These are phyloP conservation scores for Catotricha subobsoleta DNA, from an alignment of 2,888 invertebrate genomes.

Conservation along the genomic window DNA sequence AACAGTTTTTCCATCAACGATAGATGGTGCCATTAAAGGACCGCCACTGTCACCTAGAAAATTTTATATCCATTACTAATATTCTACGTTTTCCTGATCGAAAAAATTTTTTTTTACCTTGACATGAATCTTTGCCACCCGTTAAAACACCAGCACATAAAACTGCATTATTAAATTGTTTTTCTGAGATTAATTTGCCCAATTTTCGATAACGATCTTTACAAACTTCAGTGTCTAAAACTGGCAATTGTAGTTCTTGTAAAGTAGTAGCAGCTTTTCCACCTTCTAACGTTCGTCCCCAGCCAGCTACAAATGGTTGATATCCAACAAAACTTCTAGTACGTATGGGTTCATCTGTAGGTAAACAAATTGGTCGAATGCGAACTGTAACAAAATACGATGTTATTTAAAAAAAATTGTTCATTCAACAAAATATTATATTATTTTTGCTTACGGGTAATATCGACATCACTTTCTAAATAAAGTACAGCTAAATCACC, in stretches of 20 bases:
- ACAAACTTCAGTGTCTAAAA: conserved; percentile 44
- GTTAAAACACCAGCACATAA: conserved; percentile 24
- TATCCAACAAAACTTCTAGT: conserved; percentile 36
- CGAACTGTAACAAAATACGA: conserved; percentile 29
- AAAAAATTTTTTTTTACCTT: conserved; percentile 16
- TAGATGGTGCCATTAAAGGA: conserved; percentile 23
- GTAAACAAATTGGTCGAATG: conserved; percentile 61
- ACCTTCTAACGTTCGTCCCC: conserved; percentile 31
- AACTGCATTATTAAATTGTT: conserved; percentile 24
- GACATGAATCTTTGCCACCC: conserved; percentile 27
- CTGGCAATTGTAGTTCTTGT: conserved; percentile 51
- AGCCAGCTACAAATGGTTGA: conserved; percentile 54
- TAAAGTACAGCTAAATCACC: conserved; percentile 66
- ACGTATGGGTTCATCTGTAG: conserved; percentile 35
- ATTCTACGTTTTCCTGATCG: too few relatives aligned
- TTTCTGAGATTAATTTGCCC: conserved; percentile 16
- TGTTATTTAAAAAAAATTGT: neutral
- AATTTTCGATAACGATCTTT: conserved; percentile 21
- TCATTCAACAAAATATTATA: neutral
- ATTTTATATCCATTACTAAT: too few relatives aligned
- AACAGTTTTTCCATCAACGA: conserved; percentile 1
- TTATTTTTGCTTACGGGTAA: conserved; percentile 32
- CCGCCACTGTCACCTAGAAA: conserved; percentile 22
- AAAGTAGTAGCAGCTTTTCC: conserved; percentile 47
- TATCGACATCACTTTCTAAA: conserved; percentile 36